Conservation (phyloP, 1,140 invertebrate genomes). For the Rhopalosiphum padi region DNA sequence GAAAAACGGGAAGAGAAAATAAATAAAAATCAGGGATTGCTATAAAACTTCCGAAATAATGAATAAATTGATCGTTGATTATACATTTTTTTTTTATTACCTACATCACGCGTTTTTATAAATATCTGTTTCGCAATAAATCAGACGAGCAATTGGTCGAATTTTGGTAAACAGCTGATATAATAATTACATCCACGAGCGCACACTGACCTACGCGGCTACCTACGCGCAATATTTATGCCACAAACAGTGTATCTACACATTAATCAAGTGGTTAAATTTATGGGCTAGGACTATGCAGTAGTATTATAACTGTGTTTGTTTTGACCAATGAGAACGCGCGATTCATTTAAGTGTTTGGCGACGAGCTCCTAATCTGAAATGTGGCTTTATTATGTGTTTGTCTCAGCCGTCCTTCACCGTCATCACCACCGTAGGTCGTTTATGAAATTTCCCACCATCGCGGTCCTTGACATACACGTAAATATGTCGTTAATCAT, state of each 20-base stretch:
- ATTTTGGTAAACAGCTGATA: neutral
- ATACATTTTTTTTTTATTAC: neutral
- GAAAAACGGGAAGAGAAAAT: neutral
- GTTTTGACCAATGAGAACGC: neutral
- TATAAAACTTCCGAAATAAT: neutral
- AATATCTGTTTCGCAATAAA: neutral
- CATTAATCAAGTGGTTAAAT: conserved; percentile 32
- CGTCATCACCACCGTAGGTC: conserved; percentile 23
- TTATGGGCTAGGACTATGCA: neutral
- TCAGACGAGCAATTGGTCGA: neutral
- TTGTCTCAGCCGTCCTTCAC: neutral
- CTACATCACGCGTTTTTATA: neutral
- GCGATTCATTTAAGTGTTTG: neutral
- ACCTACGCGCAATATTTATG: neutral
- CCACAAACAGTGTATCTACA: neutral
- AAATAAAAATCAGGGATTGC: neutral
- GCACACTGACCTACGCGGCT: neutral
- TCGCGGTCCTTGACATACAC: neutral
- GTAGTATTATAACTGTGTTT: neutral
- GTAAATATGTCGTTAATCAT: conserved; percentile 36
- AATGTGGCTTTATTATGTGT: conserved; percentile 29
- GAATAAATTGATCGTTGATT: neutral
- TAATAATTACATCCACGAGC: neutral
- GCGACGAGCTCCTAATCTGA: neutral
- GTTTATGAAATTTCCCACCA: neutral